phyloP scores from a whole-genome alignment of 1,140 invertebrate genomes.

The Lamellibrachia luymesi region DNA sequence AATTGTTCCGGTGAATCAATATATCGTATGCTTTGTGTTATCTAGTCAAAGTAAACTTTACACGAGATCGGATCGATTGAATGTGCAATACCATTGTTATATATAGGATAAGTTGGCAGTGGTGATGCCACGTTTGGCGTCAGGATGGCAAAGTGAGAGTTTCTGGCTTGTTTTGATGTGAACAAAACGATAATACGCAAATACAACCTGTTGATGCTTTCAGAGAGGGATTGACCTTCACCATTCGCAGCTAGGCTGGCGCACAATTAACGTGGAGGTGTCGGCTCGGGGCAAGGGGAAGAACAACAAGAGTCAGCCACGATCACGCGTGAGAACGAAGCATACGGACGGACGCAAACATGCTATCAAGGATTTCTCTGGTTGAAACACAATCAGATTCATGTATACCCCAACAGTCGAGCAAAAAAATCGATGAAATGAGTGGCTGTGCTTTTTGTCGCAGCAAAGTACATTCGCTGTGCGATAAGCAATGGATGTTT shows the following conservation, averaged over 20 bases:
- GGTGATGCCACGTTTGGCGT: no score
- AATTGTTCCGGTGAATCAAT: no score
- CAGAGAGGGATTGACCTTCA: slow-evolving; percentile 44
- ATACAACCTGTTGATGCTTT: slow-evolving; percentile 25
- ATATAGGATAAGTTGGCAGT: no score
- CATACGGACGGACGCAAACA: not conserved
- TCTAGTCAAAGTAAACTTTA: no score
- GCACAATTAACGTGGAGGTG: slow-evolving; percentile 47
- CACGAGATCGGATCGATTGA: no score
- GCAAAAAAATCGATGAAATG: not conserved
- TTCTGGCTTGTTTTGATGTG: not conserved
- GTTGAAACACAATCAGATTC: not conserved
- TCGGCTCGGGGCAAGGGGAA: slow-evolving; percentile 40
- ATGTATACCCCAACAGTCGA: not conserved
- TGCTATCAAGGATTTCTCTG: not conserved
- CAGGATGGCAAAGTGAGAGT: not conserved
- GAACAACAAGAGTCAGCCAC: slow-evolving; percentile 16
- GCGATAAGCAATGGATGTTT: not conserved
- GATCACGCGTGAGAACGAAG: not conserved
- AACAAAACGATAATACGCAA: not conserved
- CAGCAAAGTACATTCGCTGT: not conserved
- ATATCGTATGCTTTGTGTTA: no score
- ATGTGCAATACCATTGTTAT: no score
- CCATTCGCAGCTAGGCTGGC: slow-evolving; percentile 40
- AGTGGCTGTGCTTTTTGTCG: not conserved